Evolutionary conservation across 2,797 vertebrate genomes (phyloP).

Genomic region (Acropternis orthonyx): DNA sequence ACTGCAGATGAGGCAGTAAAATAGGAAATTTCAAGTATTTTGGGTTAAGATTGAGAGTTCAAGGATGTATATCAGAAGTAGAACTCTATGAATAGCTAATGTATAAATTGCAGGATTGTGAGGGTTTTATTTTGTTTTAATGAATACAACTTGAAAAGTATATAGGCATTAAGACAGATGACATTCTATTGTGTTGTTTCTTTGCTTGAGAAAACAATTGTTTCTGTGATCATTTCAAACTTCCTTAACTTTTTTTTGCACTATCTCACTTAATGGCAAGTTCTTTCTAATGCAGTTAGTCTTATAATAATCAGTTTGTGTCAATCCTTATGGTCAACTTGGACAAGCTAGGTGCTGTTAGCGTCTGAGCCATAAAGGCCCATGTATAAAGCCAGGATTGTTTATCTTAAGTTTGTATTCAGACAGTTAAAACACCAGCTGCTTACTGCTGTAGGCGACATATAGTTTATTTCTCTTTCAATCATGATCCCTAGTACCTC

Average conservation of each 20-base stretch:
- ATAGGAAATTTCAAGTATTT: neutral
- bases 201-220: neutral
- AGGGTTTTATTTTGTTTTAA: neutral
- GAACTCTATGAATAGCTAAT: neutral
- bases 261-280: neutral
- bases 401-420: constrained; percentile 41
- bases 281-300: neutral
- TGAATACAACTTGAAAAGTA: neutral
- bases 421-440: constrained; percentile 44
- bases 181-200: neutral
- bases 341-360: constrained; percentile 10
- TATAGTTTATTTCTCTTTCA: constrained; percentile 55
- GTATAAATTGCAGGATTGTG: neutral
- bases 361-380: neutral
- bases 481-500: constrained; percentile 16
- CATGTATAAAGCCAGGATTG: neutral
- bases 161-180: neutral
- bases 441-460: constrained; percentile 29
- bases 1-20: neutral
- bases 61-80: neutral
- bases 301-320: neutral
- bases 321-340: neutral
- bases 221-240: neutral
- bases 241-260: neutral
- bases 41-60: neutral